Percentiles rank a stretch among this genome's conserved stretches.
These are phyloP conservation scores for Panagrolaimus sp. DNA, from an alignment of 1,140 invertebrate species.

Conservation along the genomic window DNA sequence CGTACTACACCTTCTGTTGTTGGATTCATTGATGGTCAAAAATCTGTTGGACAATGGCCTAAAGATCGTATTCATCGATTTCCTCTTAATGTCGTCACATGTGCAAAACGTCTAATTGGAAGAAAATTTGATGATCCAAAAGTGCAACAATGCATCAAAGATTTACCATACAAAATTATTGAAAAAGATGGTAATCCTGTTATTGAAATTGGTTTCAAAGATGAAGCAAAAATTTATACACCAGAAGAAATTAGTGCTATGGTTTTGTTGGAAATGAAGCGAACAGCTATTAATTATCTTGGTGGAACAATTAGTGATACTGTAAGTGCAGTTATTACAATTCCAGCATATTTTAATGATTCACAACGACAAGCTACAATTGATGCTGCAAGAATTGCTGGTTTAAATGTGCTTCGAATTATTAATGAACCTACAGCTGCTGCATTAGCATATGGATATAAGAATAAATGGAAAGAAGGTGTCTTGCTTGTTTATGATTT, in stretches of 20 bases:
- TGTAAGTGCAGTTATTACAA: constrained; percentile 53
- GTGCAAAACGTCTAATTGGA: constrained; percentile 75
- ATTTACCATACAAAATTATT: constrained; percentile 63
- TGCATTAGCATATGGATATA: constrained; percentile 77
- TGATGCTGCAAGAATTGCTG: constrained; percentile 70
- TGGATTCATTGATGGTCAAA: constrained; percentile 89
- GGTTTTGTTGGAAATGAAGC: constrained; percentile 65
- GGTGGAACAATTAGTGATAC: constrained; percentile 62
- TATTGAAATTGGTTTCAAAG: constrained; percentile 61
- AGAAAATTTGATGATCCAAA: constrained; percentile 79
- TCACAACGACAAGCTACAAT: constrained; percentile 70
- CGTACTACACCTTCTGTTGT: constrained; percentile 93
- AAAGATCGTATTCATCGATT: constrained; percentile 84
- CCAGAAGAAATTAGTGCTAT: constrained; percentile 65
- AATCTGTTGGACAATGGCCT: constrained; percentile 90
- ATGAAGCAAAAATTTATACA: constrained; percentile 62
- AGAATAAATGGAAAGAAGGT: constrained; percentile 66
- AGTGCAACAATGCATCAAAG: constrained; percentile 67
- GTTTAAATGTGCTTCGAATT: constrained; percentile 67
- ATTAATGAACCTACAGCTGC: constrained; percentile 76
- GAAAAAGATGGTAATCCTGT: constrained; percentile 56
- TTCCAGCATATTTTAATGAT: constrained; percentile 67
- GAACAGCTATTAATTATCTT: constrained; percentile 60
- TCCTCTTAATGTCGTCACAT: constrained; percentile 70
- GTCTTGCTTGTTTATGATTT: constrained; percentile 75